Conservation (phyloP, 2,888 invertebrate genomes). For the Drosophila mimica region DNA sequence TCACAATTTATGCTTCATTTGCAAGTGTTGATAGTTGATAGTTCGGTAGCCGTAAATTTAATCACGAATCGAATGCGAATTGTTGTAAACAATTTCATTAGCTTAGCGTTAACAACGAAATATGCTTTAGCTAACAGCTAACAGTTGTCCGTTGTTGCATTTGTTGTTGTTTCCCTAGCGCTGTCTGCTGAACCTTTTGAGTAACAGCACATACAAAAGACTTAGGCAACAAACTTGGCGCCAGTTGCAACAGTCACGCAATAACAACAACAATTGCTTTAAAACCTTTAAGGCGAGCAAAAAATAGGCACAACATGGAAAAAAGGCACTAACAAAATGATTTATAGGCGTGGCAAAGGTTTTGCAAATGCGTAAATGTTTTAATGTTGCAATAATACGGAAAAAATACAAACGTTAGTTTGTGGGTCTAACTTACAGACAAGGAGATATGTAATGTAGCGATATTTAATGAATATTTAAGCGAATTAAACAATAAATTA, state of each 20-base stretch:
- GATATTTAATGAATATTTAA: background rate
- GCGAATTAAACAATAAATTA: background rate
- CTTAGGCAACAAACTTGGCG: slow-evolving; percentile 78
- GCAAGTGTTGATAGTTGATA: slow-evolving; percentile 75
- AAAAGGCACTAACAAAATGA: slow-evolving; percentile 32
- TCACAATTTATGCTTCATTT: slow-evolving; percentile 59
- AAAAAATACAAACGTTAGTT: background rate
- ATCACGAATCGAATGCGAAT: slow-evolving; percentile 58
- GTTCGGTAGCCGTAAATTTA: slow-evolving; percentile 62
- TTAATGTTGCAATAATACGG: slow-evolving; percentile 51
- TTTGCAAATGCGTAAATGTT: slow-evolving; percentile 54
- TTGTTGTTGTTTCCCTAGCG: slow-evolving; percentile 17
- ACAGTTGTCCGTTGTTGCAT: slow-evolving; percentile 24
- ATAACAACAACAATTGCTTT: slow-evolving; percentile 30
- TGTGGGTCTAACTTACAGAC: background rate
- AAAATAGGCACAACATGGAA: slow-evolving; percentile 18
- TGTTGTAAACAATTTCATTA: slow-evolving; percentile 26
- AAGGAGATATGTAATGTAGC: background rate
- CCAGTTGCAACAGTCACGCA: slow-evolving; percentile 72
- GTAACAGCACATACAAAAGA: slow-evolving; percentile 72
- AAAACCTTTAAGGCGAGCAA: slow-evolving; percentile 29
- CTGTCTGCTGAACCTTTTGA: slow-evolving; percentile 52
- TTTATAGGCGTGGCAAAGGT: slow-evolving; percentile 44
- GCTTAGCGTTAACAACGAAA: slow-evolving; percentile 40
- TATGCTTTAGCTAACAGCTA: slow-evolving; percentile 27